Evolutionary conservation across 2,888 invertebrate genomes (phyloP).

Genomic region (Xestia ashworthii): DNA sequence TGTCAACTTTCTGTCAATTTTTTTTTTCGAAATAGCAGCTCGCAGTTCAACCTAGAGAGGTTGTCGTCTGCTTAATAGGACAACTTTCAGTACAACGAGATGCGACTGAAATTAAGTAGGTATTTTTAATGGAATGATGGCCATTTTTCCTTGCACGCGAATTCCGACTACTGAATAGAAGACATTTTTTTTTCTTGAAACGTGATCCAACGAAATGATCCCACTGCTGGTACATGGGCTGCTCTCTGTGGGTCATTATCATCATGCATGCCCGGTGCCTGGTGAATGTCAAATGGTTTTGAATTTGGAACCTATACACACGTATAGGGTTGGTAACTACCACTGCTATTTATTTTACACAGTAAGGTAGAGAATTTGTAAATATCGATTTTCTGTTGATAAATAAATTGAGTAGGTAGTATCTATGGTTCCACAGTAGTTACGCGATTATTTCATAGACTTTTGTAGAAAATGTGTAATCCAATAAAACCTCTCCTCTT

Average conservation of each 20-base stretch:
- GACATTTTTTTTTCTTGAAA: too few species aligned
- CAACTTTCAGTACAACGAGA: neutral
- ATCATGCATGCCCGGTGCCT: neutral
- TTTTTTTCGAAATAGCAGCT: too few species aligned
- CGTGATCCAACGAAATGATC: too few species aligned
- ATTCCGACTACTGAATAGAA: too few species aligned
- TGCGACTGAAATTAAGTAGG: neutral
- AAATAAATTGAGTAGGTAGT: too few species aligned
- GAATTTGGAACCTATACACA: neutral
- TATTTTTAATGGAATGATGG: neutral
- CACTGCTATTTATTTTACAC: neutral
- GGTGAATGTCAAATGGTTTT: neutral
- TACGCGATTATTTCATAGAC: neutral
- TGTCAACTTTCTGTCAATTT: neutral
- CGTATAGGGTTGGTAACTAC: too few species aligned
- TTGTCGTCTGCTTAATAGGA: too few species aligned
- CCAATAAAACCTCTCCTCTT: neutral
- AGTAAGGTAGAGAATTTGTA: too few species aligned
- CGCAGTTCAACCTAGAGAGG: too few species aligned
- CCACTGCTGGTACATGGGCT: neutral
- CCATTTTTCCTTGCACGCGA: neutral
- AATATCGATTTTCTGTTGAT: too few species aligned
- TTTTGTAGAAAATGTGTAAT: neutral
- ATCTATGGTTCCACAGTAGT: neutral
- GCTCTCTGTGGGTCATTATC: neutral